Percentiles rank a stretch among this genome's conserved stretches.
These are phyloP conservation scores for Sphaeridia pumilis DNA, from an alignment of 2,888 invertebrate species.

Conservation along the genomic window DNA sequence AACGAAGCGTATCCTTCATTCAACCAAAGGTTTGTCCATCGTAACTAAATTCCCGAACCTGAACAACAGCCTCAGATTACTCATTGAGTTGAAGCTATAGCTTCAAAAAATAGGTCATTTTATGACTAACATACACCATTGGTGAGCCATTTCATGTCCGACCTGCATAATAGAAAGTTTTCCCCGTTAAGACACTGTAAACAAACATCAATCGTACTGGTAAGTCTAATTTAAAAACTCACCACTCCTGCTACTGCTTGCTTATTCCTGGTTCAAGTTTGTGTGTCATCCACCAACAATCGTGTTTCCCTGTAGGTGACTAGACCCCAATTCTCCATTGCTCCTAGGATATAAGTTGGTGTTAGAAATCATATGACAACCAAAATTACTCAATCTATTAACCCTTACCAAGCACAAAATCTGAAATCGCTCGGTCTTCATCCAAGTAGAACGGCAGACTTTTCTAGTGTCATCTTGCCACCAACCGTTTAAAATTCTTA, in stretches of 20 bases:
- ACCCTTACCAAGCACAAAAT: conserved; percentile 64
- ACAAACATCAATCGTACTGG: neutral
- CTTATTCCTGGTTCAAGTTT: conserved; percentile 41
- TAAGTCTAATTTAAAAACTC: no score
- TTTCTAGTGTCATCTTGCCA: conserved; percentile 13
- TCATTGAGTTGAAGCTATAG: no score
- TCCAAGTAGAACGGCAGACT: conserved; percentile 16
- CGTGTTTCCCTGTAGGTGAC: conserved; percentile 48
- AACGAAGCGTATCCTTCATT: conserved; percentile 50
- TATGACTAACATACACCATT: conserved; percentile 55
- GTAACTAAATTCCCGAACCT: conserved; percentile 21
- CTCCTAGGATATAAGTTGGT: conserved; percentile 52
- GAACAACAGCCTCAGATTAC: no score
- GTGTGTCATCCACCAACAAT: conserved; percentile 45
- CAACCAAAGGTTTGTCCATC: conserved; percentile 43
- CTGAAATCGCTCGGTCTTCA: conserved; percentile 57
- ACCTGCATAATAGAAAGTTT: conserved; percentile 33
- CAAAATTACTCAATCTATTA: no score
- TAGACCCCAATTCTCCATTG: conserved; percentile 53
- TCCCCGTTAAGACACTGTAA: conserved; percentile 39
- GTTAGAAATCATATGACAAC: no score
- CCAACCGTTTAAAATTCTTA: conserved; percentile 50
- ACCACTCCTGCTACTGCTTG: no score
- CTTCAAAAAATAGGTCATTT: no score
- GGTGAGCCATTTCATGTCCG: conserved; percentile 40